A percentile compares a stretch with the other conserved stretches of the same genome.
Evolutionary conservation across 1,140 invertebrate genomes (phyloP).

Genomic region (Prorops nasuta): DNA sequence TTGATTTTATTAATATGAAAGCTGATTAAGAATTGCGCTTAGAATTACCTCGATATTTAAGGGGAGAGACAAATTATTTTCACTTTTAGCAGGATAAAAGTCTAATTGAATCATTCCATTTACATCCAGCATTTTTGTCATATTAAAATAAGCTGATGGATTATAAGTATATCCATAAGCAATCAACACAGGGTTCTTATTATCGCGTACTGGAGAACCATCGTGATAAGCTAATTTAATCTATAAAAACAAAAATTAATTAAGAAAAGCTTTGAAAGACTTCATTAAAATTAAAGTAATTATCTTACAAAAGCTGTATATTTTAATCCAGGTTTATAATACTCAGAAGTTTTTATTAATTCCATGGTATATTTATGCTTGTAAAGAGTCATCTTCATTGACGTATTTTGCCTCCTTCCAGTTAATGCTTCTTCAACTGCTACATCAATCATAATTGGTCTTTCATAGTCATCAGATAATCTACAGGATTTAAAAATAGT

Average conservation of each 20-base stretch:
- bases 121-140: slow-evolving; percentile 61
- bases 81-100: slow-evolving; percentile 65
- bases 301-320: slow-evolving; percentile 76
- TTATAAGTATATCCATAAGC: slow-evolving; percentile 68
- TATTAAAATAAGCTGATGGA: slow-evolving; percentile 62
- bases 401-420: slow-evolving; percentile 76
- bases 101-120: slow-evolving; percentile 71
- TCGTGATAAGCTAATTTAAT: slow-evolving; percentile 75
- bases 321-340: slow-evolving; percentile 84
- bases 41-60: slow-evolving; percentile 67
- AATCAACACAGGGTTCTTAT: slow-evolving; percentile 65
- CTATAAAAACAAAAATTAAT: slow-evolving; percentile 43
- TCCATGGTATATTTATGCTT: slow-evolving; percentile 81
- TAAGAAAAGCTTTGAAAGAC: neutral
- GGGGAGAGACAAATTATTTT: slow-evolving; percentile 53
- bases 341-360: slow-evolving; percentile 76
- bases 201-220: slow-evolving; percentile 66
- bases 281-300: neutral
- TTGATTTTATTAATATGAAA: slow-evolving; percentile 9
- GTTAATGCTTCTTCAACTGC: slow-evolving; percentile 79
- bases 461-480: slow-evolving; percentile 71
- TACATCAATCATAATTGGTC: slow-evolving; percentile 75
- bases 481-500: slow-evolving; percentile 37
- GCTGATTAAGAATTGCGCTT: slow-evolving; percentile 12
- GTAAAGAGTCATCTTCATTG: slow-evolving; percentile 72